Percentiles rank a stretch among this genome's conserved stretches.
Evolutionary conservation across 2,888 invertebrate species (phyloP).

Genomic region (Cyrtodaria siliqua): DNA sequence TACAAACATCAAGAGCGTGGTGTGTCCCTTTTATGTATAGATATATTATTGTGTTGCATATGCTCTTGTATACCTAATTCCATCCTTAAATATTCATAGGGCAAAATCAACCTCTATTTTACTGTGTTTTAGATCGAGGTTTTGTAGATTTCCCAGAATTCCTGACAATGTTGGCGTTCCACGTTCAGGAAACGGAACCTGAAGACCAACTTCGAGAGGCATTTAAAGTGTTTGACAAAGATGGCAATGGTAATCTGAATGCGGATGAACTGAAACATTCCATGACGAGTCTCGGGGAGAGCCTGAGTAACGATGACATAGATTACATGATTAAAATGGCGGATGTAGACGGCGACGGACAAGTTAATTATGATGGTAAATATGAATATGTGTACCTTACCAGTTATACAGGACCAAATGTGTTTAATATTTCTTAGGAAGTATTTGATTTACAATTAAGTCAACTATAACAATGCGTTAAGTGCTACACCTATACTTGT

Average conservation of each 20-base stretch:
- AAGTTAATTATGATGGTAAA: slow-evolving; percentile 61
- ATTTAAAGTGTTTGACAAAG: slow-evolving; percentile 46
- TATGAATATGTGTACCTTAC: too few relatives aligned
- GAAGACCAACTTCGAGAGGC: slow-evolving; percentile 52
- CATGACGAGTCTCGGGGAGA: slow-evolving; percentile 49
- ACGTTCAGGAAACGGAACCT: slow-evolving; percentile 47
- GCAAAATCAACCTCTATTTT: too few relatives aligned
- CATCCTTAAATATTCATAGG: too few relatives aligned
- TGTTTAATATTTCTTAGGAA: too few relatives aligned
- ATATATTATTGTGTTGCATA: too few relatives aligned
- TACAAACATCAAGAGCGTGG: too few relatives aligned
- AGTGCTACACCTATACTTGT: too few relatives aligned
- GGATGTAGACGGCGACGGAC: slow-evolving; percentile 56
- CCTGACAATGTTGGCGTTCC: slow-evolving; percentile 50
- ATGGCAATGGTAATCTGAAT: slow-evolving; percentile 44
- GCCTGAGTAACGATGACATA: slow-evolving; percentile 42
- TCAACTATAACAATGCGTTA: too few relatives aligned
- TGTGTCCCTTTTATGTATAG: too few relatives aligned
- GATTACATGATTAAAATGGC: slow-evolving; percentile 55
- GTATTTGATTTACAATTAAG: too few relatives aligned
- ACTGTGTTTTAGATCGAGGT: slow-evolving; percentile 16
- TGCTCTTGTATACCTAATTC: too few relatives aligned
- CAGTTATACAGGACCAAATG: too few relatives aligned
- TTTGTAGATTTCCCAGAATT: slow-evolving; percentile 53
- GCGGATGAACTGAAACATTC: slow-evolving; percentile 41